Evolutionary conservation across 2,797 vertebrate genomes (phyloP).

Genomic region (Typhlichthys subterraneus): DNA sequence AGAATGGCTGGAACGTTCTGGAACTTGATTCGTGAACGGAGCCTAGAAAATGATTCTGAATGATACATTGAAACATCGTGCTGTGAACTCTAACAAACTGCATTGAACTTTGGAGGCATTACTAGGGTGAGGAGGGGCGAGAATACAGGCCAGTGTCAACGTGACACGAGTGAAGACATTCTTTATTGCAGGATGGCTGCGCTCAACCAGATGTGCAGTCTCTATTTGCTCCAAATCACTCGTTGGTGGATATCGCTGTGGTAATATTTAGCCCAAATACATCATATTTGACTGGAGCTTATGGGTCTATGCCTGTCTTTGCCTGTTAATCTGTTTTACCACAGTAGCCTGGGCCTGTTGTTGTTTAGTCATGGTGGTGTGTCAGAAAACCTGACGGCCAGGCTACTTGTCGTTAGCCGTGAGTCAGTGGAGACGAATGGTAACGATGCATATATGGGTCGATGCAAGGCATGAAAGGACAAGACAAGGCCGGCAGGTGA

Average conservation of each 20-base stretch:
- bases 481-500: constrained; percentile 39
- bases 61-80: too few species aligned
- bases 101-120: constrained; percentile 30
- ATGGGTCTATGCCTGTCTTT: constrained; percentile 44
- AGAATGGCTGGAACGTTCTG: constrained; percentile 3
- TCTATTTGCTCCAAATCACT: constrained; percentile 40
- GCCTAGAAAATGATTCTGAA: too few species aligned
- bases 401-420: constrained; percentile 49
- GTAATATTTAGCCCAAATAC: constrained; percentile 42
- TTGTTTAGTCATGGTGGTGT: constrained; percentile 66
- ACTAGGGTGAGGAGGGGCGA: constrained; percentile 28
- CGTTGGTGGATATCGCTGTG: constrained; percentile 29
- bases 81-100: too few species aligned
- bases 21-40: not conserved
- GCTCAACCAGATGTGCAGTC: constrained; percentile 28
- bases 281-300: constrained; percentile 57
- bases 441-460: constrained; percentile 16
- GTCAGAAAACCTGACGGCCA: constrained; percentile 50
- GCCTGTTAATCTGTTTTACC: constrained; percentile 55
- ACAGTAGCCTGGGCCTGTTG: constrained; percentile 59
- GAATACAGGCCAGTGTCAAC: not conserved
- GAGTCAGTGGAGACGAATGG: constrained; percentile 49
- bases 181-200: constrained; percentile 29
- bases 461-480: constrained; percentile 32
- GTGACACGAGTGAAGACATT: constrained; percentile 20